Evolutionary conservation across 92 coral and sea anemone species (phyloP).

Genomic region (Galaxea fascicularis): DNA sequence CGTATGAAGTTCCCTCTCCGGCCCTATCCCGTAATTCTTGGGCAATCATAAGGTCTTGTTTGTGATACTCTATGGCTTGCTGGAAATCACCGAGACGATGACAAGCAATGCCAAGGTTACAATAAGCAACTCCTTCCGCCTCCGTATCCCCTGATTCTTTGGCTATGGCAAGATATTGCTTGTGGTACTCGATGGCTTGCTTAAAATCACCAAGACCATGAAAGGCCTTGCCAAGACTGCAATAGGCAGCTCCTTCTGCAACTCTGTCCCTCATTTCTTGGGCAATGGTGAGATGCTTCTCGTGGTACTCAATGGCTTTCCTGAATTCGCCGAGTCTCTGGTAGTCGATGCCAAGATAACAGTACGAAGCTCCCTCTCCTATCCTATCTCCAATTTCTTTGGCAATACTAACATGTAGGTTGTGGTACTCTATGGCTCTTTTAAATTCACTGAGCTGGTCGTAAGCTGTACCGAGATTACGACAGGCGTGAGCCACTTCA

Average conservation of each 20-base stretch:
- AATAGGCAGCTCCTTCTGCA: background rate
- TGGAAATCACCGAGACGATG: background rate
- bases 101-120: background rate
- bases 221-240: background rate
- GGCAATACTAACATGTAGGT: constrained; percentile 66
- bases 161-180: background rate
- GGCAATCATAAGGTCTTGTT: constrained; percentile 3
- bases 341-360: constrained; percentile 70
- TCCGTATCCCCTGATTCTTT: background rate
- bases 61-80: background rate
- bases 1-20: background rate
- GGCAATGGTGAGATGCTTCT: constrained; percentile 53
- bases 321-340: constrained; percentile 60
- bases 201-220: background rate
- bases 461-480: background rate
- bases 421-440: constrained; percentile 63
- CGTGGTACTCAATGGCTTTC: constrained; percentile 62
- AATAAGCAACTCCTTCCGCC: background rate
- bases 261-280: constrained; percentile 46
- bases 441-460: background rate
- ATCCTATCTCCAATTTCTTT: constrained; percentile 57
- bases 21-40: background rate
- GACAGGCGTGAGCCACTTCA: background rate
- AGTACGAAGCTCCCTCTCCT: constrained; percentile 67
- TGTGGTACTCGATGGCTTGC: constrained; percentile 2